These are phyloP conservation scores for Heliothis subflexa DNA, from an alignment of 1,140 invertebrate genomes.

Conservation along the genomic window DNA sequence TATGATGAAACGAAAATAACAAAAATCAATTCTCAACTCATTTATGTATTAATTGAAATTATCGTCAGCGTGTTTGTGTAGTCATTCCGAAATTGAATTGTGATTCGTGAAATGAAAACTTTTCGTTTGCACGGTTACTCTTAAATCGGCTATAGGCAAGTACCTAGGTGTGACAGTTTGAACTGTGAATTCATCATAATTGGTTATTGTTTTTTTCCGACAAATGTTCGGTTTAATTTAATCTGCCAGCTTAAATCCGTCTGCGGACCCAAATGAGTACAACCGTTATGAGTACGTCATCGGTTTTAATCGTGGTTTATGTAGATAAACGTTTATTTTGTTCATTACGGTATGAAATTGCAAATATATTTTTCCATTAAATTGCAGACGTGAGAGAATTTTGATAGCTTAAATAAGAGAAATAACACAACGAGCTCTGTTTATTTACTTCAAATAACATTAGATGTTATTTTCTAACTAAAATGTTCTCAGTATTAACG, in stretches of 20 bases:
- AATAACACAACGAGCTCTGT: not conserved
- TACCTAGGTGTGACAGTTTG: conserved; percentile 2
- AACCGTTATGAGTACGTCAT: not conserved
- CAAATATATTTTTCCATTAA: not conserved
- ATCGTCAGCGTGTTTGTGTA: conserved; percentile 23
- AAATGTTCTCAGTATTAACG: not conserved
- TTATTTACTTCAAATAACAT: conserved; percentile 1
- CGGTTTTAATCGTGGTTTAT: not conserved
- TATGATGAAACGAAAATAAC: conserved; percentile 9
- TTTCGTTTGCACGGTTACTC: not conserved
- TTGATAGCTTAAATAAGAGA: not conserved
- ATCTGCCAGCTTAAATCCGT: not conserved
- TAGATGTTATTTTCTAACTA: not conserved
- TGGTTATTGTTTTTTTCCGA: conserved; percentile 17
- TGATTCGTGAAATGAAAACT: conserved; percentile 9
- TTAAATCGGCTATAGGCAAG: not conserved
- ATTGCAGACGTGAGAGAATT: not conserved
- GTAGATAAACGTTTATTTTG: no score
- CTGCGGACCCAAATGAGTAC: not conserved
- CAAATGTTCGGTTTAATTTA: not conserved
- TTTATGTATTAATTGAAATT: conserved; percentile 44
- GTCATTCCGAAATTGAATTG: conserved; percentile 11
- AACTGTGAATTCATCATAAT: not conserved
- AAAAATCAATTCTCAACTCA: conserved; percentile 11
- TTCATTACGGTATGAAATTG: no score